Conservation (phyloP, 2,113 vertebrate species). For the Xyrauchen texanus region DNA sequence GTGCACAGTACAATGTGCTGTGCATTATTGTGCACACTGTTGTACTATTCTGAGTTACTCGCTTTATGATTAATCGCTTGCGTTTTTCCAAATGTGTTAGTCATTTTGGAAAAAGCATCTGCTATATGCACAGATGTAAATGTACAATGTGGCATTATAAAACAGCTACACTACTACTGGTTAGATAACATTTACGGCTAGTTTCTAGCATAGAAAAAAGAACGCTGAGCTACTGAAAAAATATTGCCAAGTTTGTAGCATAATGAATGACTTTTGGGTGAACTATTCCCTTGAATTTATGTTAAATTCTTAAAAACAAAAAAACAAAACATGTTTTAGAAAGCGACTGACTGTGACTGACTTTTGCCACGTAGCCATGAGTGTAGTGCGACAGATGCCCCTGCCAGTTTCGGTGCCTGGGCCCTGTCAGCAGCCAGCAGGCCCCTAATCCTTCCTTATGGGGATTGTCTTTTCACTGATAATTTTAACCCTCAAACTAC, state of each 20-base stretch:
- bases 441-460: conserved; percentile 83
- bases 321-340: neutral
- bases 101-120: neutral
- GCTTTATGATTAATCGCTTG: neutral
- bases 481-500: conserved; percentile 82
- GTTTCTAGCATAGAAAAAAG: neutral
- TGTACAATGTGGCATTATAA: neutral
- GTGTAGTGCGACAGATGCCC: conserved; percentile 75
- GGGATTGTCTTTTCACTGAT: conserved; percentile 80
- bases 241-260: neutral
- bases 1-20: too few species aligned
- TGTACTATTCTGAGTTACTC: neutral
- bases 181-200: neutral
- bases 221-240: neutral
- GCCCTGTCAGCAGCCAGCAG: conserved; percentile 72
- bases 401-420: conserved; percentile 71
- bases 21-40: too few species aligned
- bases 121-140: neutral
- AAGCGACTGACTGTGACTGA: conserved; percentile 61
- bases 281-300: neutral
- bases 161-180: neutral
- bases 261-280: neutral
- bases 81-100: neutral
- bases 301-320: too few species aligned
- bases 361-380: conserved; percentile 73